phyloP scores from a whole-genome alignment of 2,888 invertebrate genomes.

The Eupithecia dodoneata region DNA sequence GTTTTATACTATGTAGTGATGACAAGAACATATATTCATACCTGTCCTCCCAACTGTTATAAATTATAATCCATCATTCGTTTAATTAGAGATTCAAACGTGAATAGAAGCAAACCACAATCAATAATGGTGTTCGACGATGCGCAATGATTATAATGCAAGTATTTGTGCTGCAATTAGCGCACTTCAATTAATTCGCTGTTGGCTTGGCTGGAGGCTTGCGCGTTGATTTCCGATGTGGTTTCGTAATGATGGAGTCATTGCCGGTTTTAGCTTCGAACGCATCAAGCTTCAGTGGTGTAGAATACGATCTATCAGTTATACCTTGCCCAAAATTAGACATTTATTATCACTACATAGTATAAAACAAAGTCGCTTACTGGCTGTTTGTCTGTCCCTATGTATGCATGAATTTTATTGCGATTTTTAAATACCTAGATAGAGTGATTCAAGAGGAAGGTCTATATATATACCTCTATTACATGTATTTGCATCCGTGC shows the following conservation, averaged over 20 bases:
- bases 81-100: not conserved
- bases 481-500: too few species aligned
- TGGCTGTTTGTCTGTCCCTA: too few species aligned
- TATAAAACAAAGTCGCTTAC: too few species aligned
- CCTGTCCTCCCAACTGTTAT: too few species aligned
- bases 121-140: not conserved
- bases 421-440: too few species aligned
- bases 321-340: too few species aligned
- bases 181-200: conserved; percentile 7
- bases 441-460: too few species aligned
- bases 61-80: not conserved
- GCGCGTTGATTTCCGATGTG: not conserved
- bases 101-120: not conserved
- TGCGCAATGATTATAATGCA: conserved; percentile 6
- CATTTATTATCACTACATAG: too few species aligned
- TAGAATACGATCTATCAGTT: not conserved
- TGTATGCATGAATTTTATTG: too few species aligned
- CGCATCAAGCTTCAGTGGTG: not conserved
- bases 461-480: too few species aligned
- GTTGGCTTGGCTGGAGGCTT: not conserved
- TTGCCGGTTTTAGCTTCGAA: not conserved
- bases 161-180: conserved; percentile 16
- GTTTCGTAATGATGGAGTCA: not conserved
- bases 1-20: too few species aligned
- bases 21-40: too few species aligned